These are phyloP conservation scores for Nansenia antarctica DNA, from an alignment of 2,113 vertebrate genomes.

Conservation along the genomic window DNA sequence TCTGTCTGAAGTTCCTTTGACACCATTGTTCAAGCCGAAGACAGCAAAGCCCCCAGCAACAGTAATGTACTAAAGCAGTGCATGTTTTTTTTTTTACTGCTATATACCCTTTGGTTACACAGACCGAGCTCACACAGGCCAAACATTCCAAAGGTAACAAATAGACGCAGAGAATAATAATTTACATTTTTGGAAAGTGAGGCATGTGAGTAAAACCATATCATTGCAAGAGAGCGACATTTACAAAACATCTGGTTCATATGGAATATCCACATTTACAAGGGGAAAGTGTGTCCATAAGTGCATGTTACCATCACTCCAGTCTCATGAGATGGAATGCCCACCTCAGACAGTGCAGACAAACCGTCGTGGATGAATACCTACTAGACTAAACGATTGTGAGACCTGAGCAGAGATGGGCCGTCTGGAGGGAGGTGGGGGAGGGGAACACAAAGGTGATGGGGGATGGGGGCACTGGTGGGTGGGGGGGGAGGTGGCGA, in stretches of 20 bases:
- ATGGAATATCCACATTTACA: conserved; percentile 21
- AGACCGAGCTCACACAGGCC: conserved; percentile 7
- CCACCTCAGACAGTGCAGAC: not conserved
- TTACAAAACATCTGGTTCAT: conserved; percentile 28
- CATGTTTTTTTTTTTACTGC: not conserved
- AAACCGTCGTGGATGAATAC: conserved; percentile 2
- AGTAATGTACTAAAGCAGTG: no score
- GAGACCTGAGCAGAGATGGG: not conserved
- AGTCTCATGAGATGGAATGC: not conserved
- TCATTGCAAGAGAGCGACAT: not conserved
- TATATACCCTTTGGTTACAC: no score
- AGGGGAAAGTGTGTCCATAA: conserved; percentile 12
- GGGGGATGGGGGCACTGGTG: conserved; percentile 3
- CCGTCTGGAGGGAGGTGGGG: not conserved
- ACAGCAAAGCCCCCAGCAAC: conserved; percentile 1
- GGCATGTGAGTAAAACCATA: not conserved
- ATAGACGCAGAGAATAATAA: not conserved
- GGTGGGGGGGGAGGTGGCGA: not conserved
- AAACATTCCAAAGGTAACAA: conserved; percentile 13
- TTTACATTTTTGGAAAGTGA: conserved; percentile 27
- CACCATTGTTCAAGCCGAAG: conserved; percentile 8
- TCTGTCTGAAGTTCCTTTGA: conserved; percentile 11
- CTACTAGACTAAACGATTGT: conserved; percentile 16
- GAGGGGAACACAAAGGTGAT: not conserved
- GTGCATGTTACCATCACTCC: conserved; percentile 20